Conservation (phyloP, 2,888 invertebrate genomes). For the Flexamia atlantica region DNA sequence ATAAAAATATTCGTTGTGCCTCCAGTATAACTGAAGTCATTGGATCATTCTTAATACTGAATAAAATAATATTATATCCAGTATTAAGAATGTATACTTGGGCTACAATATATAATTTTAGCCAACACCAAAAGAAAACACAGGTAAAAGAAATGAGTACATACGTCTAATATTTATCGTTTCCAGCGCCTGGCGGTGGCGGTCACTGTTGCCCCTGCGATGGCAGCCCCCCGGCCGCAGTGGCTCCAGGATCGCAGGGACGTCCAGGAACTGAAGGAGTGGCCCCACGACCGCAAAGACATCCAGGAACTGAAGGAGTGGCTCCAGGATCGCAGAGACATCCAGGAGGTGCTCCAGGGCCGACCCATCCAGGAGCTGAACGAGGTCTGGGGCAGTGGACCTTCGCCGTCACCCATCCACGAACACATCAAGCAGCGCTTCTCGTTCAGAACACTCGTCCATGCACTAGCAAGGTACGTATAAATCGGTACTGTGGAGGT, state of each 20-base stretch:
- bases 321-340: neutral
- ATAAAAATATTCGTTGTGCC: no score
- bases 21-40: no score
- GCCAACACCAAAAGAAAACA: no score
- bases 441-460: conserved; percentile 22
- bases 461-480: conserved; percentile 31
- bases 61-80: no score
- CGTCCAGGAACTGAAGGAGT: neutral
- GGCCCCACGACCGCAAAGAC: no score
- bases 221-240: neutral
- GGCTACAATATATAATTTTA: no score
- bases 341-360: neutral
- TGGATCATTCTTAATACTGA: no score
- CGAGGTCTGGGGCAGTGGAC: conserved; percentile 23
- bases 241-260: neutral
- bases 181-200: neutral
- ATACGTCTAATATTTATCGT: no score
- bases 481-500: no score
- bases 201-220: neutral
- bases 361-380: neutral
- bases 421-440: neutral
- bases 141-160: no score
- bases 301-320: neutral
- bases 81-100: no score
- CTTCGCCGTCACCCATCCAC: neutral